Base-by-base conservation (phyloP, 2,888 invertebrate genomes). In the Clepsis dumicolana region DNA sequence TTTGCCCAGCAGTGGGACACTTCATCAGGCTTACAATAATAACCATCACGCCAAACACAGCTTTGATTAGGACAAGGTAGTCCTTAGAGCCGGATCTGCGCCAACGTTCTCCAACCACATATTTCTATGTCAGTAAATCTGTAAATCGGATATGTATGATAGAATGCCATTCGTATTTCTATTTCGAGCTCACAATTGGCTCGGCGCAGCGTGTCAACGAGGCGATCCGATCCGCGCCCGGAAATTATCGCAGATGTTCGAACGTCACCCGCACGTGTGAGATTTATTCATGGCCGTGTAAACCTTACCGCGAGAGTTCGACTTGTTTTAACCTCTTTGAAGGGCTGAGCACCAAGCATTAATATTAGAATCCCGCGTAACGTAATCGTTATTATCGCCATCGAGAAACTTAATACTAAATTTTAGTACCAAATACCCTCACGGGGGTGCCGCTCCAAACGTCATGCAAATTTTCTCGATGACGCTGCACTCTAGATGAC, bases 181-280 rank as follows among this genome's bases (percentile, higher is more conserved):
- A 48, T 54, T 54, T 18, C 1, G 53, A 60, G 25, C 60, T 44
- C 21, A 44, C 32, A 24, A 35, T 61, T 27, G 57, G 38, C 38
- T n/a, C 41, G 24, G 16, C 60, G 44, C 35, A 27, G 32, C 66
- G 48, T 60, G 63, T 62, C 65, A 44, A n/a, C 66, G 48, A 63
- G 21, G 52, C 52, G 27, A 27, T 21, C 53, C 63, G 54, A 53
- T 54, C 59, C 16, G 12, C 24, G 48, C 52, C 68, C 65, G 69
- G 71, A 70, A 71, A 70, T 71, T 71, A 64, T 63, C 48, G 27
- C 63, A 38, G n/a, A 27, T 27, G 52, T 41, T 56, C 61, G 32
- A 62, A 65, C 52, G 70, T 70, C 62, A 62, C 32, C 8, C 62
- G 50, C 57, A 57, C 35, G 32, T 53, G 63, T 50, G 41, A n/a